Percentiles rank a stretch among this genome's conserved stretches.
These are phyloP conservation scores for Cebus imitator DNA, from an alignment of 2,113 vertebrate species.

Conservation along the genomic window DNA sequence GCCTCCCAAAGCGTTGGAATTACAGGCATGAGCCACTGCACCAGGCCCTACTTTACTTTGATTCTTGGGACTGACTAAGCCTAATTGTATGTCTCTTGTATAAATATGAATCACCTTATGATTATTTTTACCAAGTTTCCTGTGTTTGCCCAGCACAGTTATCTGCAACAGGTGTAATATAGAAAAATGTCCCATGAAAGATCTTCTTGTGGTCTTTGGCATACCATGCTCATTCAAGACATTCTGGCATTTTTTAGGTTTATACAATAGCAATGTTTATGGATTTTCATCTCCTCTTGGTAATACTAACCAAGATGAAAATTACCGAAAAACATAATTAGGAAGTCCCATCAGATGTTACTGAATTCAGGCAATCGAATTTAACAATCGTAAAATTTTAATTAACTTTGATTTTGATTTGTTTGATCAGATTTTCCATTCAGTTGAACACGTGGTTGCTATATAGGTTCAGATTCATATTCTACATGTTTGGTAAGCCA, in stretches of 20 bases:
- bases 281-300: not conserved
- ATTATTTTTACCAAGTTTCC: not conserved
- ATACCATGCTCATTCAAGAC: not conserved
- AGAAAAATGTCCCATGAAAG: not conserved
- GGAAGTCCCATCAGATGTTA: not conserved
- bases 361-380: not conserved
- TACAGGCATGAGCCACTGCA: too few species aligned
- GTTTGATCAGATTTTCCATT: not conserved
- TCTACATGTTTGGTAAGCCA: not conserved
- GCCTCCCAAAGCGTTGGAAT: too few species aligned
- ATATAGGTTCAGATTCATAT: not conserved
- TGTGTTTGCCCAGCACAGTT: not conserved
- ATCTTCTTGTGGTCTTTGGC: not conserved
- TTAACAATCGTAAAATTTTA: not conserved
- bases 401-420: not conserved
- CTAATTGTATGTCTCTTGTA: not conserved
- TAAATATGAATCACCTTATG: not conserved
- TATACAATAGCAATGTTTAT: not conserved
- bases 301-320: not conserved
- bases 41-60: too few species aligned
- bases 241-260: not conserved
- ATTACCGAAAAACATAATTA: not conserved
- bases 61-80: not conserved
- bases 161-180: not conserved
- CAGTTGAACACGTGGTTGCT: not conserved